These are phyloP conservation scores for Drosophila meridionalis DNA, from an alignment of 2,888 invertebrate species.

Conservation along the genomic window DNA sequence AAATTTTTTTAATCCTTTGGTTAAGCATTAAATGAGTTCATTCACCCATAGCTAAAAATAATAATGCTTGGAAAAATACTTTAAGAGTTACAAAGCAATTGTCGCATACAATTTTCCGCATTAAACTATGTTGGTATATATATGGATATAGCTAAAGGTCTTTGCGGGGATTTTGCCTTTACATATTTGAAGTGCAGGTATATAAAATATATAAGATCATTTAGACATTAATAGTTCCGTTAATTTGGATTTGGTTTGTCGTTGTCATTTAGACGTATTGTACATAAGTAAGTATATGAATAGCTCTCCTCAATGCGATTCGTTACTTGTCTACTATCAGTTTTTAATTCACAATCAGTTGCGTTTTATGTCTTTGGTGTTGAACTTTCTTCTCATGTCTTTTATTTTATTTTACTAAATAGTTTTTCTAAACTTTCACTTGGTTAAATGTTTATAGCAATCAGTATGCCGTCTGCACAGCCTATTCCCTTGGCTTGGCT, in stretches of 20 bases:
- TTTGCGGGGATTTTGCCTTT: conserved; percentile 41
- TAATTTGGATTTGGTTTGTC: conserved; percentile 44
- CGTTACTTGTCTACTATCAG: conserved; percentile 39
- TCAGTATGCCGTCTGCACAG: conserved; percentile 37
- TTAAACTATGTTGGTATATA: conserved; percentile 33
- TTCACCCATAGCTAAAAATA: conserved; percentile 1
- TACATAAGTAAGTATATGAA: conserved; percentile 48
- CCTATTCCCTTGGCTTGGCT: conserved; percentile 1
- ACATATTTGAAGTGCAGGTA: conserved; percentile 61
- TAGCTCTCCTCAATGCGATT: conserved; percentile 29
- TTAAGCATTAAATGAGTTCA: neutral
- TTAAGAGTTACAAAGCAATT: conserved; percentile 36
- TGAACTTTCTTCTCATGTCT: conserved; percentile 50
- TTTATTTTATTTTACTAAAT: conserved; percentile 16
- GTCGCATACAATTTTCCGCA: conserved; percentile 40
- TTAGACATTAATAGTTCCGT: conserved; percentile 53
- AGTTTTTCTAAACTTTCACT: conserved; percentile 33
- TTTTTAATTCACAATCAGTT: conserved; percentile 74
- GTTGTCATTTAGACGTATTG: conserved; percentile 64
- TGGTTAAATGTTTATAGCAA: conserved; percentile 47
- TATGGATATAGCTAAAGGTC: conserved; percentile 5
- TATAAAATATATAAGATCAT: conserved; percentile 71
- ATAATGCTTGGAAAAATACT: conserved; percentile 33
- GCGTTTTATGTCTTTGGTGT: conserved; percentile 74
- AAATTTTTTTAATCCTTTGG: too few relatives aligned